Evolutionary conservation across 2,113 vertebrate genomes (phyloP).

Genomic region (Cariama cristata): DNA sequence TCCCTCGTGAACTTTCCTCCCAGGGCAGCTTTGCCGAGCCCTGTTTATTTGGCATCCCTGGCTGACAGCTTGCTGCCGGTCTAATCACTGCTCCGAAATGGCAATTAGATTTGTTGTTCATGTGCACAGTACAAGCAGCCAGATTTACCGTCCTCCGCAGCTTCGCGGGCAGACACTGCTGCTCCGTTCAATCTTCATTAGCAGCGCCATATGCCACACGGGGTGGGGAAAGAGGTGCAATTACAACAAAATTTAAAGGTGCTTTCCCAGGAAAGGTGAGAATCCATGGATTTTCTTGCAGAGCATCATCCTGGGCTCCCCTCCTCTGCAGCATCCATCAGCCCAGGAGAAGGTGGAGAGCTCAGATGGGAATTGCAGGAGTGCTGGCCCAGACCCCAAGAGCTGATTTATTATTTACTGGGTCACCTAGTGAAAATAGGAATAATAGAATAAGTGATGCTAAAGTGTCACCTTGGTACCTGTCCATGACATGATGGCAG

Average conservation of each 20-base stretch:
- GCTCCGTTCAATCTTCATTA: neutral
- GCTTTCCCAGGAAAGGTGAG: neutral
- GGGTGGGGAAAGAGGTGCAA: neutral
- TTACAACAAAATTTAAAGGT: neutral
- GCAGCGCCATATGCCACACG: fast-evolving
- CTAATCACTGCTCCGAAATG: neutral
- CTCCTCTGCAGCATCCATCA: neutral
- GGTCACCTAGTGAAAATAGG: neutral
- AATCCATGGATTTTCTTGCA: neutral
- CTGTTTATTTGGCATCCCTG: neutral
- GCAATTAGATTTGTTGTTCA: neutral
- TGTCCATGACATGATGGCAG: neutral
- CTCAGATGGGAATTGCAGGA: neutral
- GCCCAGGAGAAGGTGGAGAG: neutral
- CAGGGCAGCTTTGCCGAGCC: neutral
- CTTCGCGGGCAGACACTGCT: neutral
- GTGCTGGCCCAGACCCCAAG: neutral
- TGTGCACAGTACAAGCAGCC: neutral
- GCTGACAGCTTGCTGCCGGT: neutral
- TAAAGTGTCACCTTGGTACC: neutral
- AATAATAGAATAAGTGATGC: neutral
- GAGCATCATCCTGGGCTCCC: neutral
- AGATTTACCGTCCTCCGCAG: neutral
- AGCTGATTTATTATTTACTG: neutral
- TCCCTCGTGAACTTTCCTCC: neutral